Base-by-base conservation (phyloP, 2,113 vertebrate genomes). In the Aptenodytes forsteri region DNA sequence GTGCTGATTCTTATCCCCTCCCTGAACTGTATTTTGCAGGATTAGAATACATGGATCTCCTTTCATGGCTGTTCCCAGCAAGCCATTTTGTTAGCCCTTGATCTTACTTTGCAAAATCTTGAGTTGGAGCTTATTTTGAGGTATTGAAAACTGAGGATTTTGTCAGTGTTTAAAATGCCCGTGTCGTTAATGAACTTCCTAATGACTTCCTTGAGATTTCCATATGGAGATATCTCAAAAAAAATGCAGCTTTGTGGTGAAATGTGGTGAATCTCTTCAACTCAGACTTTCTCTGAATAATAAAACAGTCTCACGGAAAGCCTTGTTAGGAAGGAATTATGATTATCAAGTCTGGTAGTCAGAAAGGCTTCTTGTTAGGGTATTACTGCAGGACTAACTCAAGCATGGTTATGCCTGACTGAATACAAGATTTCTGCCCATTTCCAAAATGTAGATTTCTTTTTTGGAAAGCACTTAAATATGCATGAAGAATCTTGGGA, bases 401-500 rank as follows among this genome's bases (percentile, higher is more conserved):
- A 73, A 88, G 75, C 82, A 73, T 78, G 71, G 79, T 88, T 90
- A 62, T 95, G 87, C 78, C 49, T 89, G 91, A 73, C 66, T 94
- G 87, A 84, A 73, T 77, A 58, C n/a, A 84, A 91, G 65, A 82
- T 91, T 81, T 93, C 69, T 16, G 9, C 40, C 47, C 6, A 40
- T 90, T 96, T 89, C 75, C 52, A 62, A 91, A 85, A 85, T 55
- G 78, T 70, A 76, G 62, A 58, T 92, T 67, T 91, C 58, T 72
- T 72, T 69, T 78, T 87, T 69, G 64, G 55, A 72, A 72, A 84
- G 17, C 54, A 36, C 58, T 85, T 85, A 83, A 94, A 96, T 95
- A 93, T 95, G 62, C 89, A 80, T 96, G 81, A 89, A 90, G 84
- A 73, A 58, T 87, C 90, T 82, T 82, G 52, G 52, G 80, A 65